phyloP scores from a whole-genome alignment of 64 coral and sea anemone genomes.

The Astreopora myriophthalma region DNA sequence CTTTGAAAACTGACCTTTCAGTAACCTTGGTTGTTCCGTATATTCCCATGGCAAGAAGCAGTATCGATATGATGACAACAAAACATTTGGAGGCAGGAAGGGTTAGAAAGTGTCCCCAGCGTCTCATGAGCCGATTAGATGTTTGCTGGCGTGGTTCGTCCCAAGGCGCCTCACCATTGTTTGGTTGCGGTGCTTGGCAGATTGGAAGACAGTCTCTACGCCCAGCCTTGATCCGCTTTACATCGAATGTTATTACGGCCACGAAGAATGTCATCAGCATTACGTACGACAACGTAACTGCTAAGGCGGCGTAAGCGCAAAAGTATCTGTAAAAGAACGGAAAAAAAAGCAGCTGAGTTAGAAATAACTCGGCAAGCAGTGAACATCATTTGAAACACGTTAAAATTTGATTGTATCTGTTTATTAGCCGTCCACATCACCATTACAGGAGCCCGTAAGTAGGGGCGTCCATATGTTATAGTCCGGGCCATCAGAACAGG shows the following conservation, averaged over 20 bases:
- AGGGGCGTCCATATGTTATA: too few species aligned
- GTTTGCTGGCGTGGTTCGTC: slow-evolving; percentile 51
- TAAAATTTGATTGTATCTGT: too few species aligned
- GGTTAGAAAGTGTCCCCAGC: slow-evolving; percentile 35
- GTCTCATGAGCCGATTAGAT: slow-evolving; percentile 40
- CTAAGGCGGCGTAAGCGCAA: slow-evolving; percentile 65
- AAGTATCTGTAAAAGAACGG: slow-evolving; percentile 52
- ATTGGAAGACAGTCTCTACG: slow-evolving; percentile 62
- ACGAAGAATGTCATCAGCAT: slow-evolving; percentile 75
- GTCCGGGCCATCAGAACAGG: too few species aligned
- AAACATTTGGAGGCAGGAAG: neutral
- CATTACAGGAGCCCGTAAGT: too few species aligned
- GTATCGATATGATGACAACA: slow-evolving; percentile 19
- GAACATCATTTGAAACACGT: too few species aligned
- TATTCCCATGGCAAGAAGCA: slow-evolving; percentile 27
- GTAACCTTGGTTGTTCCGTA: slow-evolving; percentile 59
- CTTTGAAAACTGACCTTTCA: slow-evolving; percentile 20
- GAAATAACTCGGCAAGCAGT: too few species aligned
- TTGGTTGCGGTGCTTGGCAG: slow-evolving; percentile 17
- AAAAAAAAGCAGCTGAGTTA: too few species aligned
- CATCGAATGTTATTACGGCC: slow-evolving; percentile 63
- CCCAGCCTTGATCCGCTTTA: slow-evolving; percentile 55
- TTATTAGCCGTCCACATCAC: too few species aligned
- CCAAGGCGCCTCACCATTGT: neutral
- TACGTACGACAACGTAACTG: slow-evolving; percentile 62